Conservation (phyloP, 2,113 vertebrate species). For the Eulemur macaco region DNA sequence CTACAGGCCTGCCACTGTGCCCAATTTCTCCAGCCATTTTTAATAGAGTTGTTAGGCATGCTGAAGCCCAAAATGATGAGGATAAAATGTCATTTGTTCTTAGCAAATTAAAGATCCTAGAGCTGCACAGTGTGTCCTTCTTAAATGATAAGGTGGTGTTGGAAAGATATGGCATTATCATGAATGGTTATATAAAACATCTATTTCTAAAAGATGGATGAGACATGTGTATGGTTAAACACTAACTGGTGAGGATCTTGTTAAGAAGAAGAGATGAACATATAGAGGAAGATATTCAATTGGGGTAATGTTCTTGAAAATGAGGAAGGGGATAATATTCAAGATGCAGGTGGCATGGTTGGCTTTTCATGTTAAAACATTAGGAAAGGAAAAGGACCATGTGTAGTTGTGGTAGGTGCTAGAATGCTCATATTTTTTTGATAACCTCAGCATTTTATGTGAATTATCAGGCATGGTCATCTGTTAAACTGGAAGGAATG, state of each 20-base stretch:
- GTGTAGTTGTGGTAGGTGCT: background rate
- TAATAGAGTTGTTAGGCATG: background rate
- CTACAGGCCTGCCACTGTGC: background rate
- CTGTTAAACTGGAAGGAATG: constrained; percentile 20
- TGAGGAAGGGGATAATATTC: background rate
- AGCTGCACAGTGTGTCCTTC: background rate
- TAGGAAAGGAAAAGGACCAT: background rate
- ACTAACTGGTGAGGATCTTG: background rate
- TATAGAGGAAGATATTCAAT: background rate
- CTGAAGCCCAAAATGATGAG: background rate
- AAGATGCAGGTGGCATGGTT: background rate
- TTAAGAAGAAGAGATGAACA: background rate
- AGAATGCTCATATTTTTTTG: background rate
- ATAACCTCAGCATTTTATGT: background rate
- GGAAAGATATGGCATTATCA: background rate
- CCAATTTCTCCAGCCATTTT: background rate
- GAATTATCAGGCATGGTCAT: background rate
- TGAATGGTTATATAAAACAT: background rate
- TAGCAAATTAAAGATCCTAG: background rate
- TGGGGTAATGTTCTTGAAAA: background rate
- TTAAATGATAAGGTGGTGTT: background rate
- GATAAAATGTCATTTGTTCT: background rate
- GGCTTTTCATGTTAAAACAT: background rate
- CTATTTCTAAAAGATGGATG: background rate
- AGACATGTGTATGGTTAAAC: background rate